Conservation (phyloP, 2,113 vertebrate species). For the Sciurus niger region DNA sequence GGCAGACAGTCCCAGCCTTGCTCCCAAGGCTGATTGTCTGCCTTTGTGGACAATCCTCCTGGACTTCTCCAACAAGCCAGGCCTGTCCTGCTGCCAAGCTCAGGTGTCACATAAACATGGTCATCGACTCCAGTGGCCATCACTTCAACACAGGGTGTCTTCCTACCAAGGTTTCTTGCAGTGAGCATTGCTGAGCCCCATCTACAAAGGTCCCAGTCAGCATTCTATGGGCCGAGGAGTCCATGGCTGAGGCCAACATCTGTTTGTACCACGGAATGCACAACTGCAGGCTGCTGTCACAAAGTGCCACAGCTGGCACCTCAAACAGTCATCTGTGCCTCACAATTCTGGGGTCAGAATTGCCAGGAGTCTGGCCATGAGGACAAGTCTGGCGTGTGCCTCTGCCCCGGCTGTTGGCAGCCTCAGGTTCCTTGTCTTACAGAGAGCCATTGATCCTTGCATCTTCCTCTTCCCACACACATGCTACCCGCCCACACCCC, state of each 20-base stretch:
- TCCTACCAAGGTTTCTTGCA: neutral
- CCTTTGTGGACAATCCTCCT: neutral
- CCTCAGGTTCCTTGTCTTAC: rapidly evolving
- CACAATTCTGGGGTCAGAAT: no score
- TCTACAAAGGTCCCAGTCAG: rapidly evolving
- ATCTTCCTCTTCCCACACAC: rapidly evolving
- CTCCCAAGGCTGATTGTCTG: rapidly evolving
- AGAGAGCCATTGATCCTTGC: rapidly evolving
- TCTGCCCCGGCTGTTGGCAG: neutral
- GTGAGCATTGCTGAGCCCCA: rapidly evolving
- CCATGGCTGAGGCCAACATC: rapidly evolving
- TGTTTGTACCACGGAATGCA: no score
- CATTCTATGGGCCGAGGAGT: neutral
- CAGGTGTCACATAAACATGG: rapidly evolving
- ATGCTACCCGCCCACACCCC: neutral
- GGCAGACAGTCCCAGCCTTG: rapidly evolving
- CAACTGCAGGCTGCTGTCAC: rapidly evolving
- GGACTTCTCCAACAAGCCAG: neutral
- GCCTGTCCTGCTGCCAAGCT: no score
- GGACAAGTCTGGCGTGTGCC: neutral
- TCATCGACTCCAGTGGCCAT: neutral
- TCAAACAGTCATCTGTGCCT: rapidly evolving
- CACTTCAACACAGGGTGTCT: rapidly evolving
- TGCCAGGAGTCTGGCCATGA: rapidly evolving
- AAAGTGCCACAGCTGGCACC: no score